phyloP scores from a whole-genome alignment of 2,888 invertebrate genomes.

The Bugula neritina region DNA sequence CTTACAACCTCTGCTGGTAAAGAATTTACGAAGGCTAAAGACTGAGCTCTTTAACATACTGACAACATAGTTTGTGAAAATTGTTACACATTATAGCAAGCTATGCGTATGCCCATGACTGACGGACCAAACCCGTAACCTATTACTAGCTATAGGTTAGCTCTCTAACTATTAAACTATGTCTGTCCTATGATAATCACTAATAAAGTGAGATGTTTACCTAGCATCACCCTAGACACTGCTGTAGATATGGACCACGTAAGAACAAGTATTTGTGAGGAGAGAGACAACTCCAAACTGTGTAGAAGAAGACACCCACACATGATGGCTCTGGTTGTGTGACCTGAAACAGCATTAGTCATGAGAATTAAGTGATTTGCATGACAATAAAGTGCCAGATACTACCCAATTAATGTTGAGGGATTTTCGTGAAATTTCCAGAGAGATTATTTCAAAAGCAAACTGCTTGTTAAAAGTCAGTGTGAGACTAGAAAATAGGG shows the following conservation, averaged over 20 bases:
- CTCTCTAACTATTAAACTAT: background rate
- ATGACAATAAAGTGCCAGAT: background rate
- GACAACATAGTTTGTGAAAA: too few species aligned
- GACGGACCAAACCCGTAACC: background rate
- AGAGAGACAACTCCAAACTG: background rate
- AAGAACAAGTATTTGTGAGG: background rate
- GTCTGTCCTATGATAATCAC: background rate
- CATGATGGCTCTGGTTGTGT: conserved; percentile 21
- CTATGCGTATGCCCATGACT: background rate
- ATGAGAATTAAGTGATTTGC: too few species aligned
- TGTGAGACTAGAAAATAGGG: background rate
- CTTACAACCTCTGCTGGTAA: too few species aligned
- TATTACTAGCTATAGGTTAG: background rate
- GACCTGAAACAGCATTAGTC: background rate
- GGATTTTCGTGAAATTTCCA: too few species aligned
- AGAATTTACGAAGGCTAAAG: too few species aligned
- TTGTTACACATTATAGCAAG: too few species aligned
- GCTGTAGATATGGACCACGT: background rate
- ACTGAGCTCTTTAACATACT: too few species aligned
- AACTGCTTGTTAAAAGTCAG: too few species aligned
- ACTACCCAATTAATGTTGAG: too few species aligned
- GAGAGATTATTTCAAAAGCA: too few species aligned
- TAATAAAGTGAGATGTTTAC: background rate
- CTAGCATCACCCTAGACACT: conserved; percentile 4
- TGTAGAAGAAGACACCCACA: conserved; percentile 14